Percentiles rank a stretch among this genome's conserved stretches.
phyloP scores from a whole-genome alignment of 2,888 invertebrate species.

The Latheticus oryzae region DNA sequence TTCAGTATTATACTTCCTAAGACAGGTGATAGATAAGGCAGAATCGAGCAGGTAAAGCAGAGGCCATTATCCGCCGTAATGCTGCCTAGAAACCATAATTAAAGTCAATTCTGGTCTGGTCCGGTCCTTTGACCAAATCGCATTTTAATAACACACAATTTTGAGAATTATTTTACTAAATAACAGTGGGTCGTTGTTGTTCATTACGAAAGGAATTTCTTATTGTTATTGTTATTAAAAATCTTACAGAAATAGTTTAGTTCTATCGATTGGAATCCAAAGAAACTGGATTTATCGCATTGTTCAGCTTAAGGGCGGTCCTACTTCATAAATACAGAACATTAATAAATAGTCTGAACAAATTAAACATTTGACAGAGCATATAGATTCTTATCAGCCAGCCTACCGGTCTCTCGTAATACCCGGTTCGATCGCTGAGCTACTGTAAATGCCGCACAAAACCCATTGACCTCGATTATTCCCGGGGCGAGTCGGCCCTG shows the following conservation, averaged over 20 bases:
- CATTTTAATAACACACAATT: slow-evolving; percentile 57
- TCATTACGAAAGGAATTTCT: slow-evolving; percentile 30
- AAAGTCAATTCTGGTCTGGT: slow-evolving; percentile 50
- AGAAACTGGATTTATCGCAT: slow-evolving; percentile 54
- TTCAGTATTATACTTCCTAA: slow-evolving; percentile 10
- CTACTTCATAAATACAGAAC: slow-evolving; percentile 58
- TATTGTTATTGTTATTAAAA: slow-evolving; percentile 22
- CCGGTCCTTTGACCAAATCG: slow-evolving; percentile 53
- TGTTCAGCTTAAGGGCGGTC: slow-evolving; percentile 55
- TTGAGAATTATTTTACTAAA: slow-evolving; percentile 55
- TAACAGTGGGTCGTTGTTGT: slow-evolving; percentile 40
- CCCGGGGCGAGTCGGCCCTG: slow-evolving; percentile 28
- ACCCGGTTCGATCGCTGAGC: slow-evolving; percentile 52
- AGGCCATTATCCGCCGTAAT: slow-evolving; percentile 50
- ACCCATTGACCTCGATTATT: slow-evolving; percentile 46
- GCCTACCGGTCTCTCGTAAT: slow-evolving; percentile 57
- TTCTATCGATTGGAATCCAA: too few species aligned
- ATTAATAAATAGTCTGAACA: slow-evolving; percentile 62
- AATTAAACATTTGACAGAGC: slow-evolving; percentile 62
- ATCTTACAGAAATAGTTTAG: slow-evolving; percentile 43
- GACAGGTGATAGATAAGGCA: slow-evolving; percentile 39
- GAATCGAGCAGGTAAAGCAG: slow-evolving; percentile 45
- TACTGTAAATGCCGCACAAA: slow-evolving; percentile 46
- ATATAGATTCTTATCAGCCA: slow-evolving; percentile 59
- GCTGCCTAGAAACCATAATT: slow-evolving; percentile 55